These are phyloP conservation scores for Gnathonemus longibarbis DNA, from an alignment of 2,113 vertebrate species.

Conservation along the genomic window DNA sequence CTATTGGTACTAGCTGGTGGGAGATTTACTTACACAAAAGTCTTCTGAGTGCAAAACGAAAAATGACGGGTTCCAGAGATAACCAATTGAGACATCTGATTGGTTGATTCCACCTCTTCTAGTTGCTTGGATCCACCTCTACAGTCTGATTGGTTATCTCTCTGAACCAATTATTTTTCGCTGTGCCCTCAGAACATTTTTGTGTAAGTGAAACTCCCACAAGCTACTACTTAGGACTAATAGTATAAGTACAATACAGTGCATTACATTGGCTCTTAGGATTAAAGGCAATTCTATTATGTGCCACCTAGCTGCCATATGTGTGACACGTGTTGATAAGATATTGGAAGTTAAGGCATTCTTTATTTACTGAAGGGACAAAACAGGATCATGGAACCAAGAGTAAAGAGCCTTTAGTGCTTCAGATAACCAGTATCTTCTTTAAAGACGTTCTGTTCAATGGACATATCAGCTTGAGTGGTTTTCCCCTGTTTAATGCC, in stretches of 20 bases:
- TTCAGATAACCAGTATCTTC: background rate
- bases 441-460: background rate
- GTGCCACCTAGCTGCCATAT: too few species aligned
- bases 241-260: background rate
- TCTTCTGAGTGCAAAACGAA: too few species aligned
- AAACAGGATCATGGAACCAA: background rate
- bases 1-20: background rate
- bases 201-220: too few species aligned
- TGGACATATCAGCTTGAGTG: background rate
- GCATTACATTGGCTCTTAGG: too few species aligned
- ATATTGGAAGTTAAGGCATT: background rate
- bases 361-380: background rate
- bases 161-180: too few species aligned
- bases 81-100: too few species aligned
- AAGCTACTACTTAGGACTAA: background rate
- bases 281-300: background rate
- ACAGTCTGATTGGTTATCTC: too few species aligned
- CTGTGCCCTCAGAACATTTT: too few species aligned
- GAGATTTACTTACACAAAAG: too few species aligned
- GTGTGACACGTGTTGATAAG: background rate
- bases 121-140: too few species aligned
- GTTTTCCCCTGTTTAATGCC: background rate
- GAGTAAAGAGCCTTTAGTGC: background rate
- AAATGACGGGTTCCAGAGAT: too few species aligned
- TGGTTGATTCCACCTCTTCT: too few species aligned